Evolutionary conservation across 2,888 invertebrate species (phyloP), one percentile per base, ranked within the genome.

Genomic region (Aspidiotus destructor): DNA sequence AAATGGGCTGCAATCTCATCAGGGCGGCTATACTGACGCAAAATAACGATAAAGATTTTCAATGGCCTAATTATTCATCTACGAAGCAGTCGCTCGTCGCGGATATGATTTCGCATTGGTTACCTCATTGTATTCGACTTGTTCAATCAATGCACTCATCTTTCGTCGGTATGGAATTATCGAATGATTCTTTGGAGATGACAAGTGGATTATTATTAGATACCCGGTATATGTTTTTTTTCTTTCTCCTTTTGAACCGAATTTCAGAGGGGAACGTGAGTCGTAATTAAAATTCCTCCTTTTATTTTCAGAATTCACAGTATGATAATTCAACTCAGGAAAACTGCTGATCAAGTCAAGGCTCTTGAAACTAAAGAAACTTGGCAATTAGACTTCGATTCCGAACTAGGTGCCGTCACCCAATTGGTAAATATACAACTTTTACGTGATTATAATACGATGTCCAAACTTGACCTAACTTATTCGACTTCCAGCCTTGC

Each of bases 161-260:
- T 7, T 79, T 96, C 28, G 85, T 92, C 72, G 86, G 88, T 70
- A 80, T 94, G 52, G 95, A 96, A 77, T 80, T 95, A 70, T 93
- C 93, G 0, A 87, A 86, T 68, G 93, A 95, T 78, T 91, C 92
- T 7, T 80, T 93, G 67, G 89, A 89, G 73, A 85, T 92, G 70
- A 85, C 96, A 63, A 88, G 89, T 74, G 85, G 85, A 72, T 83
- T 95, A 57, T 87, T 94, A 72, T 87, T 92, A 77, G 92, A 95
- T 76, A 84, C 95, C 74, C 84, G 93, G 77, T 79, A 72, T 41
- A 68, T 48, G 53, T 52, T 60, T 3, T 69, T n/a, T 71, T 28
- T 28, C 69, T 15, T 65, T 13, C 44, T 60, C 48, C 5, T n/a
- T 41, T 55, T 2, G 2, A 16, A 17, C 13, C 6, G 3, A 16